Percentiles rank a stretch among this genome's conserved stretches.
Evolutionary conservation across 2,113 vertebrate genomes (phyloP).

Genomic region (Carassius gibelio): DNA sequence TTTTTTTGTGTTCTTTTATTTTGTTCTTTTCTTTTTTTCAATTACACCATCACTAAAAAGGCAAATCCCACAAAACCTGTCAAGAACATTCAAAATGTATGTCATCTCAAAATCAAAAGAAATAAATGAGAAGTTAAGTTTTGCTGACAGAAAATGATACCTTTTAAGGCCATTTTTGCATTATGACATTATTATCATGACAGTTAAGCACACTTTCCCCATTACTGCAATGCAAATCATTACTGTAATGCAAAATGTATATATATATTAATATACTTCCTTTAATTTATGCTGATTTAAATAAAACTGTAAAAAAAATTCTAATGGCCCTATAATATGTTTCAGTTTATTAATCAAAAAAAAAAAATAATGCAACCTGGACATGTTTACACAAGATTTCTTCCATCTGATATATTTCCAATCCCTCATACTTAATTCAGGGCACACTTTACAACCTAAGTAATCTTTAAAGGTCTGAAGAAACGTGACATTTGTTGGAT

Average conservation of each 20-base stretch:
- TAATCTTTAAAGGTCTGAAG: background rate
- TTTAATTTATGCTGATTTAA: no score
- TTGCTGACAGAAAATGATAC: no score
- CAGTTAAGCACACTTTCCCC: no score
- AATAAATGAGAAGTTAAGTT: no score
- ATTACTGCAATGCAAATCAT: no score
- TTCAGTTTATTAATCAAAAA: background rate
- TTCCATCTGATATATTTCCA: background rate
- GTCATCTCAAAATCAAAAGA: no score
- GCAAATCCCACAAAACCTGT: background rate
- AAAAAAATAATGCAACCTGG: background rate
- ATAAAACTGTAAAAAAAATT: no score
- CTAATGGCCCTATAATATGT: background rate
- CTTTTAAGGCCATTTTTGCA: no score
- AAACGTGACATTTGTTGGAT: background rate
- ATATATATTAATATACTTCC: no score
- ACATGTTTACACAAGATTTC: background rate
- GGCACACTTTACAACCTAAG: background rate
- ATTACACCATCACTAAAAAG: background rate
- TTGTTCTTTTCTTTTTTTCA: background rate
- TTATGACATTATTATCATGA: no score
- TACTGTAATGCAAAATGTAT: no score
- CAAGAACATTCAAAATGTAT: background rate
- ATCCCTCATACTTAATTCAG: background rate
- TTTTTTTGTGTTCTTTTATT: background rate